Conservation (phyloP, 2,888 invertebrate species). For the Neoascia interrupta region DNA sequence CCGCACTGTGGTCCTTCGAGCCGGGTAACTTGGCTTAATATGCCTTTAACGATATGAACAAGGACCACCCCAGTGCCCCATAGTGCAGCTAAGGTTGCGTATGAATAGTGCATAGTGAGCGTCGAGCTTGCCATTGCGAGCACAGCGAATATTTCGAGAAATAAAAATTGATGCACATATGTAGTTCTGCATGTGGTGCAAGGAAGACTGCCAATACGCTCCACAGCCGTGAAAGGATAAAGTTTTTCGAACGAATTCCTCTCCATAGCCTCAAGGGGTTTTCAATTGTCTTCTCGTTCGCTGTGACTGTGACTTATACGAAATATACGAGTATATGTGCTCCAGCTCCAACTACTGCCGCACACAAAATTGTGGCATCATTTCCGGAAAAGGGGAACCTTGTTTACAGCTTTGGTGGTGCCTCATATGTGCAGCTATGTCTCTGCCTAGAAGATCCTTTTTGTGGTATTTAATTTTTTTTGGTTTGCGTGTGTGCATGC, state of each 20-base stretch:
- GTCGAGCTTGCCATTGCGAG: background rate
- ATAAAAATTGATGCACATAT: constrained; percentile 19
- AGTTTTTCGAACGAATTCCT: constrained; percentile 66
- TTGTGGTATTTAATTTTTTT: constrained; percentile 50
- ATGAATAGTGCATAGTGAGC: constrained; percentile 63
- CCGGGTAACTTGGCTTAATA: constrained; percentile 44
- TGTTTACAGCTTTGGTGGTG: constrained; percentile 52
- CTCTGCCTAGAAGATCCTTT: constrained; percentile 6
- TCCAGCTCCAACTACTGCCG: constrained; percentile 18
- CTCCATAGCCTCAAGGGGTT: constrained; percentile 50
- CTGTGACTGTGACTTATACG: constrained; percentile 9
- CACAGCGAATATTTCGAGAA: background rate
- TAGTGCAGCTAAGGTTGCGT: constrained; percentile 51
- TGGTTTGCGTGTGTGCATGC: constrained; percentile 3
- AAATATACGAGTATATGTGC: constrained; percentile 16
- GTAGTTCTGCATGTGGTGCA: constrained; percentile 61
- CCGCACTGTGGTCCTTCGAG: constrained; percentile 59
- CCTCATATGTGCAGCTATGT: constrained; percentile 5
- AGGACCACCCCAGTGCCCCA: constrained; percentile 13
- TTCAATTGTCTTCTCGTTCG: constrained; percentile 58
- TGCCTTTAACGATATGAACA: constrained; percentile 41
- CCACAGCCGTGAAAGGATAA: constrained; percentile 47
- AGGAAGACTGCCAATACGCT: constrained; percentile 10
- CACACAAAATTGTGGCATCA: constrained; percentile 57
- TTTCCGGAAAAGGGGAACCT: constrained; percentile 58